Percentiles rank a stretch among this genome's conserved stretches.
phyloP scores from a whole-genome alignment of 2,797 vertebrate species.

The Sciurus vulgaris region DNA sequence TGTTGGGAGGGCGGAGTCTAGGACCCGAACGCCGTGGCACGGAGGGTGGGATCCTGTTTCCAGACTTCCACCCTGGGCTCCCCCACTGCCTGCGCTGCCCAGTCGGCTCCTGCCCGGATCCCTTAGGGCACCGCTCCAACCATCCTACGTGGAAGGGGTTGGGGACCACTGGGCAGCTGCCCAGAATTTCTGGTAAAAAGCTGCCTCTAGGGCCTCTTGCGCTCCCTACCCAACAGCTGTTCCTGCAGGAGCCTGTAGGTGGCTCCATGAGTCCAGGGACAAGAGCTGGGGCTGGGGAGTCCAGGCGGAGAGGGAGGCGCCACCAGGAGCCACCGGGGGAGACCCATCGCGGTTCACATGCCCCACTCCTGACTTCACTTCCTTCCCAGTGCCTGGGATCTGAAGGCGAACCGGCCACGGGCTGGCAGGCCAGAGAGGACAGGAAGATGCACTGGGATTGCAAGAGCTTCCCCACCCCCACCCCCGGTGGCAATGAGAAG shows the following conservation, averaged over 20 bases:
- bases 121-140: not conserved
- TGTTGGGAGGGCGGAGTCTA: not conserved
- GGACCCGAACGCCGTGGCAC: not conserved
- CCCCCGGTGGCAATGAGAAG: not conserved
- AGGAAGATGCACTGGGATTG: not conserved
- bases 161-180: not conserved
- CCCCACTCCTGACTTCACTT: constrained; percentile 70
- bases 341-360: not conserved
- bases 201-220: not conserved
- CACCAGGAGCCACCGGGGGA: not conserved
- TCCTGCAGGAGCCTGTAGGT: constrained; percentile 80
- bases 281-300: not conserved
- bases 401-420: not conserved
- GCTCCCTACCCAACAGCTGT: not conserved
- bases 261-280: constrained; percentile 73
- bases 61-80: not conserved
- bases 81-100: too few species aligned
- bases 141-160: too few species aligned
- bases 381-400: constrained; percentile 43
- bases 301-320: not conserved
- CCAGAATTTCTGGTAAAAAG: not conserved
- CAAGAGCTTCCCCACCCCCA: not conserved
- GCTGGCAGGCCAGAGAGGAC: not conserved
- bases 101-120: not conserved
- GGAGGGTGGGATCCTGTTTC: too few species aligned